A percentile compares a stretch with the other conserved stretches of the same genome.
Conservation (phyloP, 2,888 invertebrate species). For the Rhopalosiphum nymphaeae region DNA sequence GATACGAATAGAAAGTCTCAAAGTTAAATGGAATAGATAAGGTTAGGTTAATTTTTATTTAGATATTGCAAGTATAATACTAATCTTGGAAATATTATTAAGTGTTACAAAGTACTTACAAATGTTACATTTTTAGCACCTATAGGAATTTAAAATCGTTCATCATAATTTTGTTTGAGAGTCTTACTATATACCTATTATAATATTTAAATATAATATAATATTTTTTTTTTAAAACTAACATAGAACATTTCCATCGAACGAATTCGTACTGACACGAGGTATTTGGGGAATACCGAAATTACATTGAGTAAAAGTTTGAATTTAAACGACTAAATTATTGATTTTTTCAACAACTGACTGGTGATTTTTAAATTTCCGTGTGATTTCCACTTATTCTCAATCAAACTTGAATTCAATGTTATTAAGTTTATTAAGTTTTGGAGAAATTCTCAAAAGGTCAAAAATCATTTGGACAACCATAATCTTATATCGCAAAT, state of each 20-base stretch:
- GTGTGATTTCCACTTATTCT: background rate
- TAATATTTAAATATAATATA: background rate
- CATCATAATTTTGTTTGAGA: background rate
- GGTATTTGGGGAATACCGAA: background rate
- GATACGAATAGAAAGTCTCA: background rate
- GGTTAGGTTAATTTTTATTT: background rate
- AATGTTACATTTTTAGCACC: background rate
- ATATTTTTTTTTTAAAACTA: background rate
- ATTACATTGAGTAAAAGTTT: background rate
- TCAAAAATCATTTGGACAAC: background rate
- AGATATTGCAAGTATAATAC: background rate
- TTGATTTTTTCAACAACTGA: background rate
- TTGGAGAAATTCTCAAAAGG: background rate
- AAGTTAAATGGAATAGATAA: background rate
- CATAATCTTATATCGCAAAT: background rate
- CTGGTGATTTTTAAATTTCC: background rate
- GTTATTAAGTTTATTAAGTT: background rate
- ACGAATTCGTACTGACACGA: background rate
- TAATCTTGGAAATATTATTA: background rate
- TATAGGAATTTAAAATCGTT: background rate
- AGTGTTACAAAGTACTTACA: background rate
- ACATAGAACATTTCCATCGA: background rate
- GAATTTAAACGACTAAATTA: background rate
- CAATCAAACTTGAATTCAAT: background rate
- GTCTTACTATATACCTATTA: background rate